These are phyloP conservation scores for Diaphora mendica DNA, from an alignment of 2,888 invertebrate genomes.

Conservation along the genomic window DNA sequence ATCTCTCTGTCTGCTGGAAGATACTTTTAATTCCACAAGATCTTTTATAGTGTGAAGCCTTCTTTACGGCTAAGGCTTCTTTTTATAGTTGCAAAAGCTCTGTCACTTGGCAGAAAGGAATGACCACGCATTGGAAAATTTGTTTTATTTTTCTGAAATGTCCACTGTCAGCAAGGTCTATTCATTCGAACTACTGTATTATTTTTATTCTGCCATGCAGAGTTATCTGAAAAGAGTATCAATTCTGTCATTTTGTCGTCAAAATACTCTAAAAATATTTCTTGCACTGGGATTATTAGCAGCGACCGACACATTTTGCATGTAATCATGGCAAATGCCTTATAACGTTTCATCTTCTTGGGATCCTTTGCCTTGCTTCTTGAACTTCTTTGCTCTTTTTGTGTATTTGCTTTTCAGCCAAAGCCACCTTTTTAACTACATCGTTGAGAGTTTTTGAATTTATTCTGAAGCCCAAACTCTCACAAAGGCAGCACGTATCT, in stretches of 20 bases:
- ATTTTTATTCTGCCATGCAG: too few relatives aligned
- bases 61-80: too few relatives aligned
- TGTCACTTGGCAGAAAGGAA: too few relatives aligned
- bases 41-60: too few relatives aligned
- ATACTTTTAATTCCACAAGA: too few relatives aligned
- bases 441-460: slow-evolving; percentile 11
- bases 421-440: slow-evolving; percentile 27
- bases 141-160: too few relatives aligned
- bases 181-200: too few relatives aligned
- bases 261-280: slow-evolving; percentile 9
- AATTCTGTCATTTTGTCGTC: background rate
- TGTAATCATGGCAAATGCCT: slow-evolving; percentile 28
- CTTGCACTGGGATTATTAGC: slow-evolving; percentile 29
- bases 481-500: slow-evolving; percentile 9
- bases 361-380: slow-evolving; percentile 22
- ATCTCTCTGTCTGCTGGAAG: too few relatives aligned
- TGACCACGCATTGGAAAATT: too few relatives aligned
- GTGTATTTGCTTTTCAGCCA: slow-evolving; percentile 28
- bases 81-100: too few relatives aligned
- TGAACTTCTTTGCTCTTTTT: slow-evolving; percentile 26
- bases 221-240: background rate
- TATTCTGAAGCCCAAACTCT: background rate
- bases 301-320: slow-evolving; percentile 28
- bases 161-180: too few relatives aligned
- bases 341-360: slow-evolving; percentile 26